These are phyloP conservation scores for Sclerodermus sp. DNA, from an alignment of 2,888 invertebrate genomes.

Conservation along the genomic window DNA sequence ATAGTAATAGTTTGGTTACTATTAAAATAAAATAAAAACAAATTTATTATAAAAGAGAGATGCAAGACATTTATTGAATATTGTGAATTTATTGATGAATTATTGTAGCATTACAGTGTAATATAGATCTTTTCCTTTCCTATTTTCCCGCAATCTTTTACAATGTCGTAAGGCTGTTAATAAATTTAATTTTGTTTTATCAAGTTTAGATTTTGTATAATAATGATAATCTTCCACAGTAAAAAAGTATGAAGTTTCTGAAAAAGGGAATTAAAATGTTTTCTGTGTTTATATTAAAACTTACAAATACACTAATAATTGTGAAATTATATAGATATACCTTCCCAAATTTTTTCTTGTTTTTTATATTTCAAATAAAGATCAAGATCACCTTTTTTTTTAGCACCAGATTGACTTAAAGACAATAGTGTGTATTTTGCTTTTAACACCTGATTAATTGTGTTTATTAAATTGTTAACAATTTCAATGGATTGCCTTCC, in stretches of 20 bases:
- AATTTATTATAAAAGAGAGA: background rate
- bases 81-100: background rate
- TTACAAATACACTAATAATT: too few relatives aligned
- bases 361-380: slow-evolving; percentile 41
- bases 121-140: slow-evolving; percentile 26
- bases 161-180: slow-evolving; percentile 47
- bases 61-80: background rate
- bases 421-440: slow-evolving; percentile 44
- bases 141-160: slow-evolving; percentile 42
- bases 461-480: slow-evolving; percentile 37
- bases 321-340: background rate
- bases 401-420: slow-evolving; percentile 40
- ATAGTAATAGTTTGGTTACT: too few relatives aligned
- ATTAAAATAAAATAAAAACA: background rate
- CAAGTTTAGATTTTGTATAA: slow-evolving; percentile 41
- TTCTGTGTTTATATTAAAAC: background rate
- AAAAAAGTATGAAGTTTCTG: slow-evolving; percentile 45
- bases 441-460: slow-evolving; percentile 43
- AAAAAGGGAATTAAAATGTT: slow-evolving; percentile 5
- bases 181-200: slow-evolving; percentile 47
- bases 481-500: slow-evolving; percentile 37
- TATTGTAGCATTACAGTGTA: background rate
- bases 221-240: slow-evolving; percentile 44
- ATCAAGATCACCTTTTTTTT: slow-evolving; percentile 46
- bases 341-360: slow-evolving; percentile 35